Conservation (phyloP, 2,113 vertebrate genomes). For the Anhinga anhinga region DNA sequence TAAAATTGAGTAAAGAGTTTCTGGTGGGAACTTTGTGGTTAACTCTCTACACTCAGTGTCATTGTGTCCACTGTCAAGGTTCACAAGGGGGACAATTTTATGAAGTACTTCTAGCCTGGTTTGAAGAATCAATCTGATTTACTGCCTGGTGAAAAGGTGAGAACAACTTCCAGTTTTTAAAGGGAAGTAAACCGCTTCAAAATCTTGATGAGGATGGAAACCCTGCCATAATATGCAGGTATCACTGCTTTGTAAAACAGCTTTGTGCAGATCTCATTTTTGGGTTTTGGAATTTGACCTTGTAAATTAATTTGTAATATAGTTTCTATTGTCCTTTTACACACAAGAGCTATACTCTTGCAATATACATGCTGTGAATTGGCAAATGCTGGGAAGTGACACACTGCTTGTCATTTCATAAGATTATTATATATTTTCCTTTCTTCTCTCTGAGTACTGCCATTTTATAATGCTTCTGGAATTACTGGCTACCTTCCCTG, state of each 20-base stretch:
- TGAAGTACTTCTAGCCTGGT: background rate
- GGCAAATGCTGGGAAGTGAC: background rate
- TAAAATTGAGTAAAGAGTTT: background rate
- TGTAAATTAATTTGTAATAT: background rate
- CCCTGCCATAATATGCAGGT: background rate
- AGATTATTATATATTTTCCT: background rate
- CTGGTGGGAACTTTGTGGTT: background rate
- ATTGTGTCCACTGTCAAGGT: background rate
- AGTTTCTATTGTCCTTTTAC: background rate
- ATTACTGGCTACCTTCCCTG: background rate
- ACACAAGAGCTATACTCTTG: background rate
- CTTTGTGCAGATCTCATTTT: background rate
- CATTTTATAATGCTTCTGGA: background rate
- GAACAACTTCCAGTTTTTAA: background rate
- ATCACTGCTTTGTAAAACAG: background rate
- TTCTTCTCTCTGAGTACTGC: background rate
- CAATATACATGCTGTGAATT: background rate
- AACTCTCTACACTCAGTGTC: background rate
- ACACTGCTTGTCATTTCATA: background rate
- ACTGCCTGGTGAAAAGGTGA: background rate
- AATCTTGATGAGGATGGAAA: background rate
- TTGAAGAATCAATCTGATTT: background rate
- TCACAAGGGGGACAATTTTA: background rate
- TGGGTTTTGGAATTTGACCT: background rate
- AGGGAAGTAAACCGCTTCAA: background rate